Evolutionary conservation across 2,113 vertebrate genomes (phyloP).

Genomic region (Toxotes jaculatrix): DNA sequence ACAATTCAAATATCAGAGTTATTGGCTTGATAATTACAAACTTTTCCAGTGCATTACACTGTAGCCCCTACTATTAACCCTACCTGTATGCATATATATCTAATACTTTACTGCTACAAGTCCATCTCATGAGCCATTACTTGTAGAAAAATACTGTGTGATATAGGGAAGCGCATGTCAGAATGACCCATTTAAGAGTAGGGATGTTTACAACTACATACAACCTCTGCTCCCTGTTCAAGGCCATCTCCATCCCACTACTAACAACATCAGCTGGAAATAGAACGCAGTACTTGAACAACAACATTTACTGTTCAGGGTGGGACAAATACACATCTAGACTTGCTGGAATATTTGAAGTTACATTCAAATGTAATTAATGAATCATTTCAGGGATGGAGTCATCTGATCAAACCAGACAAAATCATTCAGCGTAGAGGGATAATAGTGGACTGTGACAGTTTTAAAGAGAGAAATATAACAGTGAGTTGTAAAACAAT

Average conservation of each 20-base stretch:
- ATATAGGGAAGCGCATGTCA: not conserved
- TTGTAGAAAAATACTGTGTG: not conserved
- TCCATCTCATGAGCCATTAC: not conserved
- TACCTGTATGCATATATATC: not conserved
- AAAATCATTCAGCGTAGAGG: not conserved
- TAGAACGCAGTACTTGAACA: not conserved
- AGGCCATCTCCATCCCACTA: not conserved
- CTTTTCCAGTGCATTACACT: not conserved
- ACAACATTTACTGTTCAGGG: not conserved
- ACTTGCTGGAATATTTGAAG: not conserved
- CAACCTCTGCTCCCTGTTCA: constrained; percentile 42
- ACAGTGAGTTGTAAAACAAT: not conserved
- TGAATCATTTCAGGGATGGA: not conserved
- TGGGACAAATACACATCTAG: not conserved
- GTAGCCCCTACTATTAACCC: not conserved
- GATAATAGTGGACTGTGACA: not conserved
- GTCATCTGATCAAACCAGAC: not conserved
- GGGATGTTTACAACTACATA: constrained; percentile 35
- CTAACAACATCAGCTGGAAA: constrained; percentile 1
- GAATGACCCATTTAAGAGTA: constrained; percentile 16
- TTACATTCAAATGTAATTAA: not conserved
- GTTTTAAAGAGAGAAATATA: not conserved
- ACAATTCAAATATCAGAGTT: not conserved
- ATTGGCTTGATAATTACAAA: not conserved
- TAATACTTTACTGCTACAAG: not conserved